phyloP scores from a whole-genome alignment of 2,113 vertebrate genomes.

The Coryphaenoides rupestris region DNA sequence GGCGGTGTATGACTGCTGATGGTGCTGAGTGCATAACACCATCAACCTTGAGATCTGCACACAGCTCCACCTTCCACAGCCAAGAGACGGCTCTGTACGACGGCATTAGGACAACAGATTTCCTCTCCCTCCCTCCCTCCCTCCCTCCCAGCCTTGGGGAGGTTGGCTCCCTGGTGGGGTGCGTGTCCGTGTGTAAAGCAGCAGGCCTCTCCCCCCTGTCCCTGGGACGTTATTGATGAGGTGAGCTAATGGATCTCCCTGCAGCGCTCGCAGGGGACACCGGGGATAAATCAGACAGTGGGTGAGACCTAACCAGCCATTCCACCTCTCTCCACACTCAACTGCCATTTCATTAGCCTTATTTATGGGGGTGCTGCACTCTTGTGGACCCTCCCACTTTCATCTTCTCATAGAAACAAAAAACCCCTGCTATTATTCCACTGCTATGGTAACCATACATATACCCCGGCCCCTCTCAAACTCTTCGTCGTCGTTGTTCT shows the following conservation, averaged over 20 bases:
- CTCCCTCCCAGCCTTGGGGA: conserved; percentile 37
- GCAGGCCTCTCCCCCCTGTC: conserved; percentile 60
- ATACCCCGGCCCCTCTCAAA: conserved; percentile 25
- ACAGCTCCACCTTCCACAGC: conserved; percentile 52
- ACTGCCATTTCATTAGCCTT: conserved; percentile 77
- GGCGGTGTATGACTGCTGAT: conserved; percentile 5
- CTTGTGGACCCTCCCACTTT: conserved; percentile 56
- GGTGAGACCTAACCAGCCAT: conserved; percentile 70
- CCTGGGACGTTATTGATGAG: conserved; percentile 70
- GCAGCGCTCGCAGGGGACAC: conserved; percentile 69
- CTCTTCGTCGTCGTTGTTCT: conserved; percentile 12
- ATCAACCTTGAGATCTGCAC: conserved; percentile 4
- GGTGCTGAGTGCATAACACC: conserved; percentile 33
- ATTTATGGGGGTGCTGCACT: conserved; percentile 72
- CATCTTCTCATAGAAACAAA: conserved; percentile 38
- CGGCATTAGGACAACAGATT: conserved; percentile 45
- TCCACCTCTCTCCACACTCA: conserved; percentile 67
- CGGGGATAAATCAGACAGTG: conserved; percentile 75
- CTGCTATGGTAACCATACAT: conserved; percentile 51
- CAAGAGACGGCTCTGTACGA: conserved; percentile 50
- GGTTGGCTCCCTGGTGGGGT: conserved; percentile 63
- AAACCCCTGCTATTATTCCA: conserved; percentile 55
- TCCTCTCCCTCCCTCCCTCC: conserved; percentile 42
- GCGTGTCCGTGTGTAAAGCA: conserved; percentile 59
- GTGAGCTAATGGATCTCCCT: conserved; percentile 69